A percentile compares a stretch with the other conserved stretches of the same genome.
These are phyloP conservation scores for Motacilla alba DNA, from an alignment of 2,113 vertebrate genomes.

Conservation along the genomic window DNA sequence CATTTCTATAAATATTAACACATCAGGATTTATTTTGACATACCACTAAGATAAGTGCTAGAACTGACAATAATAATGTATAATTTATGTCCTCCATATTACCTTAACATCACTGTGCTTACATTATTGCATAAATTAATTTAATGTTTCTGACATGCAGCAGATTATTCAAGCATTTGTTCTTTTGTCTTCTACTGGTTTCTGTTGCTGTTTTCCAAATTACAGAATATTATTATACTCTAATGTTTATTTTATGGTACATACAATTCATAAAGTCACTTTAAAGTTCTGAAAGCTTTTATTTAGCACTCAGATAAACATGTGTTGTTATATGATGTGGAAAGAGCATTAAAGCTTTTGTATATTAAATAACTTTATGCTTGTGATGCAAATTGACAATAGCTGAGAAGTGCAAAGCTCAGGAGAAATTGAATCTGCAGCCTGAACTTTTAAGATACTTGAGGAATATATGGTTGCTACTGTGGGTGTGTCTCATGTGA, in stretches of 20 bases:
- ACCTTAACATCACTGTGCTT: conserved; percentile 77
- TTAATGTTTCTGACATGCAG: conserved; percentile 77
- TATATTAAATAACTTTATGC: conserved; percentile 49
- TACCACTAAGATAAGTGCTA: conserved; percentile 75
- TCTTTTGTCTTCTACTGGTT: conserved; percentile 70
- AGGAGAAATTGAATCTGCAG: not conserved
- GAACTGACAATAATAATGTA: conserved; percentile 81
- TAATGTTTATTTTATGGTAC: conserved; percentile 67
- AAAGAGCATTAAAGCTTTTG: conserved; percentile 43
- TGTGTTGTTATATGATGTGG: conserved; percentile 19
- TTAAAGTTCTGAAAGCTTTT: conserved; percentile 66
- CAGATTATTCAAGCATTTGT: conserved; percentile 75
- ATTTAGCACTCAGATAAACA: conserved; percentile 54
- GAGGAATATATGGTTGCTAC: not conserved
- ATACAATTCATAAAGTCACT: conserved; percentile 64
- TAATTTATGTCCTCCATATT: conserved; percentile 80
- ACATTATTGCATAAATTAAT: conserved; percentile 82
- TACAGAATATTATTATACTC: conserved; percentile 64
- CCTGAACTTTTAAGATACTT: not conserved
- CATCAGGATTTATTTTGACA: conserved; percentile 79
- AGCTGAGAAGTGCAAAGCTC: conserved; percentile 45
- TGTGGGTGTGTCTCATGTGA: rapidly evolving
- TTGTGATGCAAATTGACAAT: conserved; percentile 59
- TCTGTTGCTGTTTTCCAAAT: conserved; percentile 62
- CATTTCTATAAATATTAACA: conserved; percentile 79